These are phyloP conservation scores for Zosterops japonicus DNA, from an alignment of 2,113 vertebrate genomes.

Conservation along the genomic window DNA sequence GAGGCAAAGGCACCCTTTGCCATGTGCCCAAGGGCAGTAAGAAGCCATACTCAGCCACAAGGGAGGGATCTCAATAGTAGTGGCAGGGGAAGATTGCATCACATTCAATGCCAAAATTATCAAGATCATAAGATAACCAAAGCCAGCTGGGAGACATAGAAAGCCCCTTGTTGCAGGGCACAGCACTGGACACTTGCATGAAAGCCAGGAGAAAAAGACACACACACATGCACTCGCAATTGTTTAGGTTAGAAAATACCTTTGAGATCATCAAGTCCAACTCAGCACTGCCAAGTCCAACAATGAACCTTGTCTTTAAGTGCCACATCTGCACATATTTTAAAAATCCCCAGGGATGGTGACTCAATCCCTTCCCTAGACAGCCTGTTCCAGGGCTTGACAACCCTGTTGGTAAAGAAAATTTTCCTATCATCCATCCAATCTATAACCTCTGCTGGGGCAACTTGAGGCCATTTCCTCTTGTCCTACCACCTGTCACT, in stretches of 20 bases:
- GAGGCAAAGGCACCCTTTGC: rapidly evolving
- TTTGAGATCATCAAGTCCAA: background rate
- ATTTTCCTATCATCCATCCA: background rate
- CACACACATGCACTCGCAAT: background rate
- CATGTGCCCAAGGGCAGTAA: background rate
- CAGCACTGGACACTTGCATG: rapidly evolving
- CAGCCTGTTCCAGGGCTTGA: background rate
- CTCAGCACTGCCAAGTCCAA: background rate
- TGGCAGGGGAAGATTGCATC: background rate
- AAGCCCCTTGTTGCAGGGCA: background rate
- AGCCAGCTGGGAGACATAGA: background rate
- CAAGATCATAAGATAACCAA: background rate
- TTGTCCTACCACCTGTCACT: background rate
- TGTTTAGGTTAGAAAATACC: background rate
- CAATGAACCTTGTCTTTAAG: background rate
- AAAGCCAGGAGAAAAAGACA: background rate
- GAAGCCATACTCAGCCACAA: rapidly evolving
- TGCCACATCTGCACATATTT: background rate
- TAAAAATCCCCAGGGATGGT: background rate
- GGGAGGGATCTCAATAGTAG: background rate
- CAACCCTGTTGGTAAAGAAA: background rate
- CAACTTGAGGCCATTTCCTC: background rate
- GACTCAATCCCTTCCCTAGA: background rate
- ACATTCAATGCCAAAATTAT: background rate
- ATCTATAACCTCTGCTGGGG: background rate